Conservation (phyloP, 2,113 vertebrate genomes). For the Cyanoramphus novaezelandiae region DNA sequence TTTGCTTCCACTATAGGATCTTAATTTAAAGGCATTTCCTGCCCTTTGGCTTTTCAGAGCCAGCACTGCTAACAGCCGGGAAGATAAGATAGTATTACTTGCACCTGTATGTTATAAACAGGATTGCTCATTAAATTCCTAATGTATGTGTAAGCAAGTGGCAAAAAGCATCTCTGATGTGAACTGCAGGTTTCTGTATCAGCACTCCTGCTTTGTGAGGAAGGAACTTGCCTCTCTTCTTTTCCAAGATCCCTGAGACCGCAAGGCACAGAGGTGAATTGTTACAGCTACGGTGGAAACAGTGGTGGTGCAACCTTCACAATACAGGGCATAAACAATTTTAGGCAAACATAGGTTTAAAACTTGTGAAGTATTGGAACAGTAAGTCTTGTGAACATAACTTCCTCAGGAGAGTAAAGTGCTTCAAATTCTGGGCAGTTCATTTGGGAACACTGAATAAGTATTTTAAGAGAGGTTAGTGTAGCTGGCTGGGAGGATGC, state of each 20-base stretch:
- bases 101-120: background rate
- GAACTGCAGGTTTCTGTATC: background rate
- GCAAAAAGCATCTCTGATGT: background rate
- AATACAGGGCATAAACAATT: background rate
- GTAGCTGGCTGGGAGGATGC: too few species aligned
- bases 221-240: background rate
- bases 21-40: background rate
- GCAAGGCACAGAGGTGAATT: background rate
- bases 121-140: background rate
- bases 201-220: background rate
- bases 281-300: fast-evolving
- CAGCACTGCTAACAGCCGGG: background rate
- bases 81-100: background rate
- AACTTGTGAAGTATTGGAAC: background rate
- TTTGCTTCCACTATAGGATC: background rate
- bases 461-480: too few species aligned
- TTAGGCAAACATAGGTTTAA: background rate
- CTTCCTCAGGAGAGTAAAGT: too few species aligned
- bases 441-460: too few species aligned
- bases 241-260: background rate
- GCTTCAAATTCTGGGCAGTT: too few species aligned
- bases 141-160: fast-evolving
- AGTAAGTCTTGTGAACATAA: too few species aligned
- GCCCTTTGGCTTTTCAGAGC: background rate
- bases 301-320: background rate